These are phyloP conservation scores for Cynodonichthys magdalenae DNA, from an alignment of 2,797 vertebrate species.

Conservation along the genomic window DNA sequence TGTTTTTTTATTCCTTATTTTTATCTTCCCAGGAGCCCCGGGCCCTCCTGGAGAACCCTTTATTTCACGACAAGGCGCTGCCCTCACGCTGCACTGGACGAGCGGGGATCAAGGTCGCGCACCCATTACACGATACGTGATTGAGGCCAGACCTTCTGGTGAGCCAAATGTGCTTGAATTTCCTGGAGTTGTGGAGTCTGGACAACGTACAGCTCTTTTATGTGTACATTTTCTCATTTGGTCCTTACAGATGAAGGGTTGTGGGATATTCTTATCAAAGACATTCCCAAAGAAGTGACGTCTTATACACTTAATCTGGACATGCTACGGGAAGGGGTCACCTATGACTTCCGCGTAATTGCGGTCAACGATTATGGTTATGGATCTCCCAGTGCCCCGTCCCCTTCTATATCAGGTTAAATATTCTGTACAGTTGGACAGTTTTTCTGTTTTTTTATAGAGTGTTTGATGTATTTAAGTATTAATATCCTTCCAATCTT, in stretches of 20 bases:
- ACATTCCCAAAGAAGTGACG: conserved; percentile 96
- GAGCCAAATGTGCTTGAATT: conserved; percentile 14
- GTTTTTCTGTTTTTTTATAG: background rate
- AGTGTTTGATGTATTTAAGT: background rate
- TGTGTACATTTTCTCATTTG: background rate
- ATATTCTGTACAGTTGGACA: background rate
- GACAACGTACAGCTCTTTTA: background rate
- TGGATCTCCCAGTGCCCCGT: conserved; percentile 92
- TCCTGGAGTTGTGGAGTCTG: background rate
- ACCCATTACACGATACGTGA: conserved; percentile 94
- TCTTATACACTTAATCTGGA: conserved; percentile 97
- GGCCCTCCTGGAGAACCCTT: conserved; percentile 94
- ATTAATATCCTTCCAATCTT: conserved; percentile 7
- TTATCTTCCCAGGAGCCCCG: conserved; percentile 85
- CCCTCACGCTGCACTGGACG: conserved; percentile 96
- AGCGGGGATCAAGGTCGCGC: conserved; percentile 93
- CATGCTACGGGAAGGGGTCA: conserved; percentile 92
- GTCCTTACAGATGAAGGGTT: conserved; percentile 89
- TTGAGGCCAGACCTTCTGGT: conserved; percentile 97
- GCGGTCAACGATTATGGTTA: conserved; percentile 97
- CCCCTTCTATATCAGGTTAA: conserved; percentile 93
- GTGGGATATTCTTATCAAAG: conserved; percentile 98
- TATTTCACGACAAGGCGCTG: conserved; percentile 91
- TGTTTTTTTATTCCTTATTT: background rate
- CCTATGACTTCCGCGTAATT: conserved; percentile 97